Base-by-base conservation (phyloP, 2,113 vertebrate genomes). In the Noturus placidus region DNA sequence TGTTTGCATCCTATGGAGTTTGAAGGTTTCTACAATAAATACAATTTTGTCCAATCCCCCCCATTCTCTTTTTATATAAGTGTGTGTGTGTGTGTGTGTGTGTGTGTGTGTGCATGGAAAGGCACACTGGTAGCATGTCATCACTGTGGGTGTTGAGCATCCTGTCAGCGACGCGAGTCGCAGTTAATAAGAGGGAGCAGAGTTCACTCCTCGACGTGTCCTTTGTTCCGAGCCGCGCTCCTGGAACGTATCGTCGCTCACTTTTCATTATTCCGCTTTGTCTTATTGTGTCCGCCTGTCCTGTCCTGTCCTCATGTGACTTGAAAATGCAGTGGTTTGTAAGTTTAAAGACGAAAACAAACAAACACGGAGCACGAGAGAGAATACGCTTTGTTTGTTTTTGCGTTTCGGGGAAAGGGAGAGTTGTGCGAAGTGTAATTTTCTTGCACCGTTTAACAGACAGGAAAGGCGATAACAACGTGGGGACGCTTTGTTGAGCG, bases 201-300 rank as follows among this genome's bases (percentile, higher is more conserved):
- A 83, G 63, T 88, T 86, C 46, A 87, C 42, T 85, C 59, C 67
- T 85, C 33, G 79, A 52, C 76, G 77, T 72, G 25, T 85, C 57
- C 88, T 87, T 90, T 90, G 89, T 91, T 91, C 63, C 70, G 70
- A 70, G 56, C 86, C 72, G 83, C 63, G 20, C 79, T 67, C 56
- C 85, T 30, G 46, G 76, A 86, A 88, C n/a, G 81, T 22, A 20
- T 42, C 10, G 50, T 82, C 79, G 5, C 35, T 82, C 79, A 42
- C 77, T 72, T 46, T 69, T 46, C 74, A 50, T 52, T 61, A 20
- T 52, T 63, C 69, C 27, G 46, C 54, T 54, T 67, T 33, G 50
- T 50, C 50, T 25, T 63, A 0, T 17, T 84, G 22, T 87, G 69
- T 61, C 30, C 61, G 22, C 30, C 61, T 83, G 80, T 74, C 63